Base-by-base conservation (phyloP, 2,888 invertebrate genomes). In the Gymnoscelis rufifasciata region DNA sequence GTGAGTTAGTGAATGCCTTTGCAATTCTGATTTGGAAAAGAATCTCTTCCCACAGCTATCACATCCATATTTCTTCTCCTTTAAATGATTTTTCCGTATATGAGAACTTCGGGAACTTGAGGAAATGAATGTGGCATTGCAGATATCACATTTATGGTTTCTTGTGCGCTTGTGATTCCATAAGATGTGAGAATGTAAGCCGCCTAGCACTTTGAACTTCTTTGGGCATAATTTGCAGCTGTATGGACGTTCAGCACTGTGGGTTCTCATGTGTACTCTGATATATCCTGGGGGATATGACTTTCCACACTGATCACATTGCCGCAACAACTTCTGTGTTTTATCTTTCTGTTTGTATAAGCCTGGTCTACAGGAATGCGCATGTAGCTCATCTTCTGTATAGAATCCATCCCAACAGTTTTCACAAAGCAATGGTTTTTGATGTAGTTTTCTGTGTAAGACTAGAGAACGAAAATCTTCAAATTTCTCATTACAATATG, bases 221-320 rank as follows among this genome's bases (percentile, higher is more conserved):
- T 88, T 88, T 10, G 84, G 87, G 46, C 89, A 89, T 47, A 74
- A 84, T 56, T 84, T 83, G 56, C 89, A 89, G 46, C 80, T 75
- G 54, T 87, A 88, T 0, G 78, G 71, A 4, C 77, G 64, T 29
- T 83, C 75, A 43, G 66, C 74, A 40, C 86, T 74, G 33, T 89
- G 88, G 8, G 84, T 89, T 10, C 80, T 53, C 80, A 88, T 84
- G 49, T 89, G 88, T n/a, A 84, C 74, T 54, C 75, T 64, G 27
- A 89, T 88, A 43, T 89, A 89, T 0, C 87, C 81, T 0, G 79
- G 77, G 0, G 87, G 86, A 54, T 88, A 89, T 1, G 89, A 88
- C 53, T 88, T 88, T 0, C 89, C 88, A 57, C 88, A 89, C 51
- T 88, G 84, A 51, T 89, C 88, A 60, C 89, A 88, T 43, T 88